phyloP scores from a whole-genome alignment of 2,113 vertebrate species.

The Amia ocellicauda region DNA sequence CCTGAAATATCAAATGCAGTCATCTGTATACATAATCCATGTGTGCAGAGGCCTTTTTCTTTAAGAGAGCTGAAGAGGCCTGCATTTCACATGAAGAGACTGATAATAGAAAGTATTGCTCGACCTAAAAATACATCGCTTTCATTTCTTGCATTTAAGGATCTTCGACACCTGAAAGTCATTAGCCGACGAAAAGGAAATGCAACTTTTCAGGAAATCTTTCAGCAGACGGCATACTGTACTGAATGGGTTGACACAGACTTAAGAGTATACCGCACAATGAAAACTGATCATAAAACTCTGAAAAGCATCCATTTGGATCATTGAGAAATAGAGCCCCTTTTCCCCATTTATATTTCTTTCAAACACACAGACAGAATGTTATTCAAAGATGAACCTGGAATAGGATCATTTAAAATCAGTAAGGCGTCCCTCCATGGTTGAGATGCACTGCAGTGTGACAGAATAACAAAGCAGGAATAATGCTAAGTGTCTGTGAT shows the following conservation, averaged over 20 bases:
- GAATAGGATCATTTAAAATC: no score
- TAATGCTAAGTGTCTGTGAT: conserved; percentile 1
- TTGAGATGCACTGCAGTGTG: no score
- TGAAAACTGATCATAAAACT: background rate
- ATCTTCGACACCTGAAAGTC: conserved; percentile 11
- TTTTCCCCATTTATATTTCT: no score
- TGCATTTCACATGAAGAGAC: no score
- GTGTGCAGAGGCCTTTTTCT: background rate
- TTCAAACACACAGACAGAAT: no score
- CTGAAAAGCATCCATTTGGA: conserved; percentile 1
- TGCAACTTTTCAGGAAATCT: background rate
- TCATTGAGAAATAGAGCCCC: background rate
- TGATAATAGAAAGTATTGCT: background rate
- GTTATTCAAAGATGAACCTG: no score
- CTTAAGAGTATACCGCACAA: background rate
- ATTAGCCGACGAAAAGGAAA: conserved; percentile 6
- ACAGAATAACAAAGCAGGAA: background rate
- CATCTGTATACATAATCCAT: no score
- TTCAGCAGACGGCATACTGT: background rate
- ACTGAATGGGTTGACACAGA: background rate
- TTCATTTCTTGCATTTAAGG: background rate
- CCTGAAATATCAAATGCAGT: conserved; percentile 39
- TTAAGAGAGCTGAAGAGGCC: background rate
- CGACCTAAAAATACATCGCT: background rate
- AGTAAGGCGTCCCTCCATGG: no score